phyloP scores from a whole-genome alignment of 2,888 invertebrate genomes.

The Bellardia bayeri region DNA sequence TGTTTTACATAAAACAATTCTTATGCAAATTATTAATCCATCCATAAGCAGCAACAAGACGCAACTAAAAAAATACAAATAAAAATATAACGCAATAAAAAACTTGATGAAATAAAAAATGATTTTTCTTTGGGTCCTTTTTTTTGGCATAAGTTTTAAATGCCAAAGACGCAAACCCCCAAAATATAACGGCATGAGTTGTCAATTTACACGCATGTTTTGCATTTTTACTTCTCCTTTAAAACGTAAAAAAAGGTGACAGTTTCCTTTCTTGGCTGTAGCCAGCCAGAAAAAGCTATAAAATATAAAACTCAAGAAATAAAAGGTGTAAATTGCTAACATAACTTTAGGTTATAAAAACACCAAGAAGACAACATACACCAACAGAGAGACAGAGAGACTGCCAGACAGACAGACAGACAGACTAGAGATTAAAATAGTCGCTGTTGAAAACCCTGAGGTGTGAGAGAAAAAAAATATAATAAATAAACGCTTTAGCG shows the following conservation, averaged over 20 bases:
- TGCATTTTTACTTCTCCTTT: neutral
- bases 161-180: neutral
- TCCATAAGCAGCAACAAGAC: constrained; percentile 48
- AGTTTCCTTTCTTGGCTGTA: constrained; percentile 14
- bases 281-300: constrained; percentile 16
- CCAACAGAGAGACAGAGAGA: neutral
- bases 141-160: constrained; percentile 9
- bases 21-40: constrained; percentile 74
- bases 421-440: neutral
- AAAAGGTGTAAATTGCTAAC: constrained; percentile 63
- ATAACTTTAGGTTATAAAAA: constrained; percentile 53
- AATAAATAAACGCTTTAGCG: constrained; percentile 23
- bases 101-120: constrained; percentile 29
- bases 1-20: constrained; percentile 75
- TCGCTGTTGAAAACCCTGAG: neutral
- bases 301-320: constrained; percentile 22
- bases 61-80: neutral
- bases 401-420: neutral
- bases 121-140: neutral
- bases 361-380: constrained; percentile 11
- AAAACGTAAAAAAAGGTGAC: constrained; percentile 29
- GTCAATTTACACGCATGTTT: constrained; percentile 57
- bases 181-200: neutral
- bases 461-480: constrained; percentile 8
- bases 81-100: constrained; percentile 35